These are phyloP conservation scores for Urosaurus nigricauda DNA, from an alignment of 2,797 vertebrate species.

Conservation along the genomic window DNA sequence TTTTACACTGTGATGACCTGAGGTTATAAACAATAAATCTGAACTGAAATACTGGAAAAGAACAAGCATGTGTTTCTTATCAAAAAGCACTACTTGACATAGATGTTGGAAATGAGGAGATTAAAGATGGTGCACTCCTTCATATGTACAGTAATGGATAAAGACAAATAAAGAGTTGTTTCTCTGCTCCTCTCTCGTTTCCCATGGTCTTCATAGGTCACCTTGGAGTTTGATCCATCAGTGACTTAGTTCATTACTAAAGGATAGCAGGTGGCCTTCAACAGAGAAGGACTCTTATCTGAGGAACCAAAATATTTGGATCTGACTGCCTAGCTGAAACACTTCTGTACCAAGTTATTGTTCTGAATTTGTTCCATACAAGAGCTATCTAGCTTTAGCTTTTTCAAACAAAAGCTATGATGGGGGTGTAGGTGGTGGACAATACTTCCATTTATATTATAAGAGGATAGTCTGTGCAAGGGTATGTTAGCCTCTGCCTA, in stretches of 20 bases:
- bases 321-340: slow-evolving; percentile 33
- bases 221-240: slow-evolving; percentile 51
- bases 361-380: slow-evolving; percentile 34
- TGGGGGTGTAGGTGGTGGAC: not conserved
- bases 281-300: slow-evolving; percentile 11
- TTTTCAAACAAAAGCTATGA: slow-evolving; percentile 16
- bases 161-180: not conserved
- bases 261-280: slow-evolving; percentile 22
- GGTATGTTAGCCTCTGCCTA: not conserved
- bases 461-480: not conserved
- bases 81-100: slow-evolving; percentile 21
- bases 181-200: not conserved
- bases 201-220: not conserved
- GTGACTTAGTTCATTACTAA: slow-evolving; percentile 48
- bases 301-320: not conserved
- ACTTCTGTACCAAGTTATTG: slow-evolving; percentile 38
- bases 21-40: not conserved
- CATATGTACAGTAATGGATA: not conserved
- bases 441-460: not conserved
- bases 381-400: slow-evolving; percentile 21
- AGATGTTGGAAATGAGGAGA: not conserved
- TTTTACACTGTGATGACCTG: not conserved
- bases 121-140: not conserved
- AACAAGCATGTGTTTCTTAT: slow-evolving; percentile 7
- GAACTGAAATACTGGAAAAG: slow-evolving; percentile 23